Conservation (phyloP, 2,113 vertebrate species). For the Ardeotis arabs region DNA sequence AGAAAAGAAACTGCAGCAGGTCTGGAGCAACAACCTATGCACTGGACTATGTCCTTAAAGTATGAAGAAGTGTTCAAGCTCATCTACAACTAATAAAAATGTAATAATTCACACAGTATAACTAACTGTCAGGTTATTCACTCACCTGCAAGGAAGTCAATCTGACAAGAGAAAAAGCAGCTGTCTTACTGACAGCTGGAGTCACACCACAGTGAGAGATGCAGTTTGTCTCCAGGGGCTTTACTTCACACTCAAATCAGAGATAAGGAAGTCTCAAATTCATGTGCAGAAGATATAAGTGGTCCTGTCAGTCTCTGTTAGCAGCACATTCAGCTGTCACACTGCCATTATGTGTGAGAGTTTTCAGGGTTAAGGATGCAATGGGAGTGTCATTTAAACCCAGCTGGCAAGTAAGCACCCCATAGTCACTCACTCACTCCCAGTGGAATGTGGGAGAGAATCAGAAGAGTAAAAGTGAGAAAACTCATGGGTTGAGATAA, state of each 20-base stretch:
- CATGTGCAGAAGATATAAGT: not conserved
- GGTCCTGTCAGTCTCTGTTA: not conserved
- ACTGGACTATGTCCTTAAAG: not conserved
- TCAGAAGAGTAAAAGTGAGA: too few species aligned
- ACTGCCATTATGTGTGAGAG: not conserved
- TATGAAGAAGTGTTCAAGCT: not conserved
- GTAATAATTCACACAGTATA: not conserved
- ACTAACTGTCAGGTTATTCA: constrained; percentile 8
- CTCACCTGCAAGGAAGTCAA: not conserved
- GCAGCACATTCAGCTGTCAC: not conserved
- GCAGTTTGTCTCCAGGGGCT: not conserved
- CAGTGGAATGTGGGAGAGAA: too few species aligned
- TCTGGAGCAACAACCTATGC: not conserved
- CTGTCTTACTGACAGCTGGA: not conserved
- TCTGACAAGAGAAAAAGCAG: constrained; percentile 2
- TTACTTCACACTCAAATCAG: not conserved
- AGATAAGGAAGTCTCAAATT: not conserved
- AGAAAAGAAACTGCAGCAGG: not conserved
- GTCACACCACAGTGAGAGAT: not conserved
- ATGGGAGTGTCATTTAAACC: not conserved
- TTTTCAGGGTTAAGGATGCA: not conserved
- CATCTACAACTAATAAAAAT: not conserved
- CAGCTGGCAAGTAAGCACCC: not conserved
- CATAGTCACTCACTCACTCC: too few species aligned
- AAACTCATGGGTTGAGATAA: too few species aligned